phyloP scores from a whole-genome alignment of 2,888 invertebrate genomes.

The Chymomyza amoena region DNA sequence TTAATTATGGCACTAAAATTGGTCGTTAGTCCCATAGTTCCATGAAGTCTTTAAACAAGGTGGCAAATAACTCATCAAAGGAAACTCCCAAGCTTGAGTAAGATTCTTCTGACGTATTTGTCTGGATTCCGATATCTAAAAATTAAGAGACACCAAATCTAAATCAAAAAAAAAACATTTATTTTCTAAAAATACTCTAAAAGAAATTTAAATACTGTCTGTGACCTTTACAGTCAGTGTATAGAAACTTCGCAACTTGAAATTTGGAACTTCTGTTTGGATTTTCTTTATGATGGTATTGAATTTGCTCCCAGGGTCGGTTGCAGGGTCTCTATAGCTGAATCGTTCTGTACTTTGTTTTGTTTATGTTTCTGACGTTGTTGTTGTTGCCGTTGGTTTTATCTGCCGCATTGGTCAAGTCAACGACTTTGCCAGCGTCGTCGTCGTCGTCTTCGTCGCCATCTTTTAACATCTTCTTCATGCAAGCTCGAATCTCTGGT shows the following conservation, averaged over 20 bases:
- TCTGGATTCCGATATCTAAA: too few relatives aligned
- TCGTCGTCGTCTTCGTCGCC: neutral
- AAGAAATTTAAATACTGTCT: neutral
- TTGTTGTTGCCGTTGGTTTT: constrained; percentile 18
- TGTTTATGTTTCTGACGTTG: constrained; percentile 35
- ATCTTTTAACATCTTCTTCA: constrained; percentile 36
- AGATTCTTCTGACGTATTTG: too few relatives aligned
- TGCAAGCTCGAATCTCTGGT: constrained; percentile 26
- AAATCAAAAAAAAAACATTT: neutral
- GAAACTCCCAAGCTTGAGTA: too few relatives aligned
- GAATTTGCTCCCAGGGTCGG: constrained; percentile 69
- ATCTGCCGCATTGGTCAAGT: constrained; percentile 3
- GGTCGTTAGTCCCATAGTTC: too few relatives aligned
- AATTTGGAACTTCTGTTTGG: constrained; percentile 28
- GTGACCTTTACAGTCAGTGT: neutral
- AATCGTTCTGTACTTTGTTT: constrained; percentile 31
- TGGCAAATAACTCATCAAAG: too few relatives aligned
- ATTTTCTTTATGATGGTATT: constrained; percentile 48
- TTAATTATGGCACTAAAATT: too few relatives aligned
- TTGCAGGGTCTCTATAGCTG: constrained; percentile 41
- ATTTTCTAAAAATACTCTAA: neutral
- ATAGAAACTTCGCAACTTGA: constrained; percentile 2
- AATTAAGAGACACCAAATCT: too few relatives aligned
- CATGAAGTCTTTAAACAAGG: too few relatives aligned
- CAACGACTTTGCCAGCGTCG: neutral